Base-by-base conservation (phyloP, 2,797 vertebrate species). In the Acipenser transmontanus region DNA sequence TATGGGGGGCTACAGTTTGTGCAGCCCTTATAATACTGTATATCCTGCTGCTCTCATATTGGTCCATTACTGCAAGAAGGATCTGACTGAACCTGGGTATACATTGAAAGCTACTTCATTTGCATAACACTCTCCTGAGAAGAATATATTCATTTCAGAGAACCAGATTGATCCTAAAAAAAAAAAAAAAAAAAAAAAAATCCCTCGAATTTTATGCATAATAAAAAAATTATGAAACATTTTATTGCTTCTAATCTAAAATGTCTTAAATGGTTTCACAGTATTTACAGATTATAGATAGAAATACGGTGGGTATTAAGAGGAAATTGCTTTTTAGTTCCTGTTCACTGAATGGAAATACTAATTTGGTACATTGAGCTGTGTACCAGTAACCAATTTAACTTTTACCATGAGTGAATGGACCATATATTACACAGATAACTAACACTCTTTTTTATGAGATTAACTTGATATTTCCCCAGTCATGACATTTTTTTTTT, bases 321-420 rank as follows among this genome's bases (percentile, higher is more conserved):
- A 61, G n/a, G 60, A 61, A 61, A 61, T 61, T 61, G 7, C 60
- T 61, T 61, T 60, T 61, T 61, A 61, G 60, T 61, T 61, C 20
- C 60, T 8, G 60, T 61, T 61, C 60, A 61, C 17, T 61, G 60
- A 61, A 61, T 14, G 60, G 17, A 61, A 61, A 61, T 61, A 61
- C 60, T 61, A 61, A 20, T 47, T 61, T 34, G 8, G 11, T 54
- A 54, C n/a, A 54, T 34, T 61, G 8, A 13, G 59, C 13, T 47
- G 11, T 12, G 47, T 54, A 54, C 52, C n/a, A n/a, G 52, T 61
- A 14, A 61, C 60, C 17, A 61, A 61, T 61, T 61, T 17, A 61
- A 34, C 8, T 7, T 61, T 61, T 61, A 13, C 17, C 8, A 17
- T 61, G 17, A 20, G 17, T 20, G 60, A 61, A 47, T 47, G 60